phyloP scores from a whole-genome alignment of 2,113 vertebrate species.

The Brachyistius frenatus region DNA sequence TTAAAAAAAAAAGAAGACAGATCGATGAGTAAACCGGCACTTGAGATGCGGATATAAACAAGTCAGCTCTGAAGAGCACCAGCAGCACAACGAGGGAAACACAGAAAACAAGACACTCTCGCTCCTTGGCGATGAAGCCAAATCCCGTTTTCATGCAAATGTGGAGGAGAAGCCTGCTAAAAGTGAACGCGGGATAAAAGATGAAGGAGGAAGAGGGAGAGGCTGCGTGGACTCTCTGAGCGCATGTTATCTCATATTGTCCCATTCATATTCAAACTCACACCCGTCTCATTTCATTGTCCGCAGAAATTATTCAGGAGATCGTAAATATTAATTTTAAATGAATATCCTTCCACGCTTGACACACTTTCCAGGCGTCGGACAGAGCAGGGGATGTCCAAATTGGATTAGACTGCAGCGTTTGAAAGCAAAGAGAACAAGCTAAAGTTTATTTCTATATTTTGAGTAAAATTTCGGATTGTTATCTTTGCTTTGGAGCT shows the following conservation, averaged over 20 bases:
- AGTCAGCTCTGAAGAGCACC: neutral
- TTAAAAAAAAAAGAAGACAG: too few relatives aligned
- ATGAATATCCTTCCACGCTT: constrained; percentile 67
- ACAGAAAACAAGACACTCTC: too few relatives aligned
- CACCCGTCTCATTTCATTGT: constrained; percentile 68
- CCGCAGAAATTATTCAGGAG: constrained; percentile 78
- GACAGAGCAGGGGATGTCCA: neutral
- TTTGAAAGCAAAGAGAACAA: neutral
- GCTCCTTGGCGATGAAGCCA: neutral
- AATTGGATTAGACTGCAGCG: neutral
- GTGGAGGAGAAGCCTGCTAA: neutral
- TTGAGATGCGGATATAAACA: neutral
- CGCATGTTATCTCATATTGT: constrained; percentile 54
- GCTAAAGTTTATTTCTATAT: neutral
- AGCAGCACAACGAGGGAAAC: neutral
- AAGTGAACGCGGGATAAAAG: neutral
- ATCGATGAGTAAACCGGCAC: too few relatives aligned
- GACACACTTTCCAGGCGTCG: constrained; percentile 41
- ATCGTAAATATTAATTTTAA: constrained; percentile 80
- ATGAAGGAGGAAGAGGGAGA: constrained; percentile 4
- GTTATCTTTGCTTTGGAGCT: too few relatives aligned
- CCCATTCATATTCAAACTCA: constrained; percentile 66
- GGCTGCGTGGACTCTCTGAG: constrained; percentile 9
- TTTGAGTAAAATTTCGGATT: rapidly evolving
- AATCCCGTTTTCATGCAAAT: neutral